Conservation (phyloP, 2,888 invertebrate species). For the Lochmaea capreae region DNA sequence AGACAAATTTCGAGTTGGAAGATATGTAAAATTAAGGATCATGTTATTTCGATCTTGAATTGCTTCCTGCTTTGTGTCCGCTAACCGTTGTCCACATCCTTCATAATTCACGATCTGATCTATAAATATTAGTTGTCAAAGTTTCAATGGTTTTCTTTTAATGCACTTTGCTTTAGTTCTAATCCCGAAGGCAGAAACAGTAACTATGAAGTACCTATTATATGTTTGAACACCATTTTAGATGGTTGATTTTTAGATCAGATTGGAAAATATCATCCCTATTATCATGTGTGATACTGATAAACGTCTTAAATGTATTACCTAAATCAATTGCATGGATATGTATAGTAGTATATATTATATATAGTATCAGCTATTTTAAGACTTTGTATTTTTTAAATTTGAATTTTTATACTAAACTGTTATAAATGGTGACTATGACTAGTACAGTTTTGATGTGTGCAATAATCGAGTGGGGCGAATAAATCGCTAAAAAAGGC, state of each 20-base stretch:
- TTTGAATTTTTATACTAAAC: slow-evolving; percentile 68
- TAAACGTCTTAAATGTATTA: slow-evolving; percentile 63
- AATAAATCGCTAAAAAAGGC: slow-evolving; percentile 50
- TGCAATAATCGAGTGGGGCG: slow-evolving; percentile 63
- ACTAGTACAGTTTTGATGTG: slow-evolving; percentile 66
- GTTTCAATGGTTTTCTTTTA: no score
- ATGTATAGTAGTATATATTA: slow-evolving; percentile 65
- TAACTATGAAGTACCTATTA: no score
- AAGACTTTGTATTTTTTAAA: slow-evolving; percentile 68
- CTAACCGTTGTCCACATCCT: slow-evolving; percentile 60
- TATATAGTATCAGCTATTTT: slow-evolving; percentile 67
- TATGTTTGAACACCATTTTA: background rate
- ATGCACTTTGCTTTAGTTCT: no score
- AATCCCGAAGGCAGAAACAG: no score
- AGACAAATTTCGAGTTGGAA: slow-evolving; percentile 35
- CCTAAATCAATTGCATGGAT: slow-evolving; percentile 65
- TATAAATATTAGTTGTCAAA: background rate
- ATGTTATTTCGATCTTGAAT: slow-evolving; percentile 43
- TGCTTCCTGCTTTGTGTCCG: slow-evolving; percentile 55
- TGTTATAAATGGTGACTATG: slow-evolving; percentile 67
- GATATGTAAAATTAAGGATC: slow-evolving; percentile 44
- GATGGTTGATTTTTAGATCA: slow-evolving; percentile 6
- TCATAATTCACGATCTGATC: slow-evolving; percentile 45
- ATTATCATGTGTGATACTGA: slow-evolving; percentile 65
- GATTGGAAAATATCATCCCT: slow-evolving; percentile 51